Evolutionary conservation across 2,888 invertebrate species (phyloP).

Genomic region (Torymus texanus): DNA sequence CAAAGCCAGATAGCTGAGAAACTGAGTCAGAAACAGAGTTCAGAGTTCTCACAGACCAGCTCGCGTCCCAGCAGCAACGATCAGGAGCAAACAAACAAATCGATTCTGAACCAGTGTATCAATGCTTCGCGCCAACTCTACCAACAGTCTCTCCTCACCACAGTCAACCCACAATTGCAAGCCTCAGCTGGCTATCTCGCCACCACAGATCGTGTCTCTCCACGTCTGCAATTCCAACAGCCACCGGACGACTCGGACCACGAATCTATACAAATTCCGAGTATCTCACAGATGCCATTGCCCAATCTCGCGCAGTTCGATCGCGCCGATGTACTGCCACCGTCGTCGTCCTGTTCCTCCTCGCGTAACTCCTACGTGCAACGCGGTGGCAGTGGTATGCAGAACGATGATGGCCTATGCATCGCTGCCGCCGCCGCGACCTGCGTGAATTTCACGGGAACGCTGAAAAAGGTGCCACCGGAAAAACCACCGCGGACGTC

Average conservation of each 20-base stretch:
- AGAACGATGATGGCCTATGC: constrained; percentile 34
- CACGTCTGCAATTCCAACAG: constrained; percentile 63
- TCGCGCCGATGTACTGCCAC: constrained; percentile 62
- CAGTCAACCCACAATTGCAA: constrained; percentile 59
- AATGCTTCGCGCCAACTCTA: constrained; percentile 56
- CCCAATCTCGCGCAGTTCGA: constrained; percentile 70
- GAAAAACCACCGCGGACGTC: constrained; percentile 74
- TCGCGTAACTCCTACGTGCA: constrained; percentile 63
- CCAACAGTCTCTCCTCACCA: constrained; percentile 63
- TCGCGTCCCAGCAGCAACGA: constrained; percentile 13
- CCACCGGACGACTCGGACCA: constrained; percentile 60
- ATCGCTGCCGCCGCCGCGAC: constrained; percentile 35
- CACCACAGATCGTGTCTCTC: constrained; percentile 64
- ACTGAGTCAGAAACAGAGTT: constrained; percentile 59
- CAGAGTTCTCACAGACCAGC: constrained; percentile 59
- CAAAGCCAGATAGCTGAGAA: constrained; percentile 68
- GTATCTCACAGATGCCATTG: constrained; percentile 70
- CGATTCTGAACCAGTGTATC: constrained; percentile 53
- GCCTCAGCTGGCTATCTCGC: constrained; percentile 50
- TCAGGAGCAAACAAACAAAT: constrained; percentile 56
- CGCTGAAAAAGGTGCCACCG: constrained; percentile 72
- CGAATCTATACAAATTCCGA: constrained; percentile 61
- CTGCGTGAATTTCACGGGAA: constrained; percentile 65
- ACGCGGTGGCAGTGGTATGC: too few relatives aligned
- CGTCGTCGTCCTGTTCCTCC: constrained; percentile 63